Conservation (phyloP, 2,888 invertebrate genomes). For the Pterostichus niger region DNA sequence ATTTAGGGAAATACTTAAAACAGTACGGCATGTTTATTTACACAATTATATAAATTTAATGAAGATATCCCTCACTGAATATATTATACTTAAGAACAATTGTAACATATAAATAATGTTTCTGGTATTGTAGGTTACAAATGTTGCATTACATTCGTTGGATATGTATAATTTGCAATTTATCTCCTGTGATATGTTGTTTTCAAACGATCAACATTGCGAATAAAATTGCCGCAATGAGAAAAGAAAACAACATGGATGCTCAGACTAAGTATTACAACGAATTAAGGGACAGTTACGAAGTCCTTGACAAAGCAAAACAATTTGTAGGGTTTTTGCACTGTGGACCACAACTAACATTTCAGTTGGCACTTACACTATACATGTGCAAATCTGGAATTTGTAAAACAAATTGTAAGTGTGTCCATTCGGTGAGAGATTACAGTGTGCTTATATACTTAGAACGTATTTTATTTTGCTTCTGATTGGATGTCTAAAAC, state of each 20-base stretch:
- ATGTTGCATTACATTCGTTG: neutral
- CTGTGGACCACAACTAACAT: constrained; percentile 10
- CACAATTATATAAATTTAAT: no score
- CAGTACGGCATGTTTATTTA: no score
- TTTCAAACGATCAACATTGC: constrained; percentile 25
- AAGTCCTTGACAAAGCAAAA: constrained; percentile 13
- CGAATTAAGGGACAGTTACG: constrained; percentile 4
- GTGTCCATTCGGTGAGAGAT: no score
- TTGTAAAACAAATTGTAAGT: constrained; percentile 22
- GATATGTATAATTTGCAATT: constrained; percentile 28
- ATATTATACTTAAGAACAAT: no score
- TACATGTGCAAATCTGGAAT: neutral
- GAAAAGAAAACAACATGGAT: constrained; percentile 5
- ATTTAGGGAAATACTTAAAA: no score
- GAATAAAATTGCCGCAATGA: neutral
- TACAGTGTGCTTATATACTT: no score
- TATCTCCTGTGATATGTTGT: constrained; percentile 33
- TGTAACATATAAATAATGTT: neutral
- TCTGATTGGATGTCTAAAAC: no score
- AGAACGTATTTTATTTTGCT: no score
- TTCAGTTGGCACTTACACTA: constrained; percentile 16
- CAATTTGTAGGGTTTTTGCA: constrained; percentile 33
- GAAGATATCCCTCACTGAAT: no score
- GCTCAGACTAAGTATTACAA: constrained; percentile 15
- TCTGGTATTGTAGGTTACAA: neutral